A percentile compares a stretch with the other conserved stretches of the same genome.
Conservation (phyloP, 2,888 invertebrate genomes). For the Tryphoninae sp. region DNA sequence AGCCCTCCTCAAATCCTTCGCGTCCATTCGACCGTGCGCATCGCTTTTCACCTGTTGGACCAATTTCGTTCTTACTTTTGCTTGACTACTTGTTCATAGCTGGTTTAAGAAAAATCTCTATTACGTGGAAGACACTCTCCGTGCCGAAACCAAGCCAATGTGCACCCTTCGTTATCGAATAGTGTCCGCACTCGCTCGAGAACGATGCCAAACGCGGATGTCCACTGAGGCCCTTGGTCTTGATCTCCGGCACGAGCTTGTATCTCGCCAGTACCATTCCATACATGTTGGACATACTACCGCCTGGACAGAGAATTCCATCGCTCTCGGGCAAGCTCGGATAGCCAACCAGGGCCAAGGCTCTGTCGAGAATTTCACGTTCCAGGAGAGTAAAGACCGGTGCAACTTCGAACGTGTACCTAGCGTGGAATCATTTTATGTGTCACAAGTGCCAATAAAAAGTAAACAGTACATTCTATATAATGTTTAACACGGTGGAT, state of each 20-base stretch:
- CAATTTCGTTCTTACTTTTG: slow-evolving; percentile 6
- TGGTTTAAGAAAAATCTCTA: not conserved
- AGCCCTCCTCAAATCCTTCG: slow-evolving; percentile 84
- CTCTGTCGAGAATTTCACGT: slow-evolving; percentile 84
- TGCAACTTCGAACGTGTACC: slow-evolving; percentile 91
- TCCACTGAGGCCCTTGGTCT: slow-evolving; percentile 85
- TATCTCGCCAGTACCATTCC: slow-evolving; percentile 89
- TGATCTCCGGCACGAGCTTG: slow-evolving; percentile 86
- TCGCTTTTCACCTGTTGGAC: slow-evolving; percentile 86
- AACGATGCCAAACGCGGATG: slow-evolving; percentile 87
- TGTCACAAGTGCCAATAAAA: not conserved
- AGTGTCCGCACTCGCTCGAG: slow-evolving; percentile 91
- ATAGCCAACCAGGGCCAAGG: slow-evolving; percentile 85
- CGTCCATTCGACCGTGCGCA: slow-evolving; percentile 86
- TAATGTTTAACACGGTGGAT: not conserved
- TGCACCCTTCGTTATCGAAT: slow-evolving; percentile 91
- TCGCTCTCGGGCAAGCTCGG: slow-evolving; percentile 84
- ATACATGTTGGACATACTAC: slow-evolving; percentile 91
- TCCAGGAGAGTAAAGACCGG: slow-evolving; percentile 91
- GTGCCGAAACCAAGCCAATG: slow-evolving; percentile 93
- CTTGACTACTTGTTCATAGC: not conserved
- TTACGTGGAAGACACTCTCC: slow-evolving; percentile 83
- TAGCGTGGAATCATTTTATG: slow-evolving; percentile 73
- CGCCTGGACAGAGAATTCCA: slow-evolving; percentile 91
- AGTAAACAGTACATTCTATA: not conserved